Evolutionary conservation across 2,888 invertebrate species (phyloP).

Genomic region (Gastracanthus pulcherrimus): DNA sequence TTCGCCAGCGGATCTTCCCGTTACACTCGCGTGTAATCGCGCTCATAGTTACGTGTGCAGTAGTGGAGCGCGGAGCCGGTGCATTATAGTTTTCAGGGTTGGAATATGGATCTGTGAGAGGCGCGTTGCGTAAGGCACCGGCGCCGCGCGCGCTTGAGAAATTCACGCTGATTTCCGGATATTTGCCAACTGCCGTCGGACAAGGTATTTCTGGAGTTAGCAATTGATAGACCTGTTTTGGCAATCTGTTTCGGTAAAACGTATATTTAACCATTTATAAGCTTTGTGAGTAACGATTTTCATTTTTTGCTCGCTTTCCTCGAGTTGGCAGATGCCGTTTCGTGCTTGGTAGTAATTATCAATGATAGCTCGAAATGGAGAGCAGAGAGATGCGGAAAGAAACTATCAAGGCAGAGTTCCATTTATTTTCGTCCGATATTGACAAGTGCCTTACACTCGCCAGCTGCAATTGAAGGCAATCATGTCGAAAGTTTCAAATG

Average conservation of each 20-base stretch:
- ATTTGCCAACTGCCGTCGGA: not conserved
- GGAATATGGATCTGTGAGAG: too few species aligned
- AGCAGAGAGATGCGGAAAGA: not conserved
- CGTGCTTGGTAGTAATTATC: too few species aligned
- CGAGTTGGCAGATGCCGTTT: too few species aligned
- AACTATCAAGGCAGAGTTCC: not conserved
- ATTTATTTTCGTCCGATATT: slow-evolving; percentile 56
- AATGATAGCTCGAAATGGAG: too few species aligned
- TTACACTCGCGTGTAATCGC: not conserved
- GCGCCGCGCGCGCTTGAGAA: not conserved
- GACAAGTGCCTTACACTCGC: slow-evolving; percentile 57
- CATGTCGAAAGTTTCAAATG: slow-evolving; percentile 15
- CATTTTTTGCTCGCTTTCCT: too few species aligned
- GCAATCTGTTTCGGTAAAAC: too few species aligned
- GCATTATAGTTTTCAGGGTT: not conserved
- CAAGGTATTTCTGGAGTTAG: too few species aligned
- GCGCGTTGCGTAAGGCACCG: not conserved
- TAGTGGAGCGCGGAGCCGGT: not conserved
- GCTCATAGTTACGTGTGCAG: too few species aligned
- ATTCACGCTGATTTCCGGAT: slow-evolving; percentile 11
- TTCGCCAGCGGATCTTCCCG: not conserved
- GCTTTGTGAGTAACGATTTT: too few species aligned
- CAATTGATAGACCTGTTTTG: too few species aligned
- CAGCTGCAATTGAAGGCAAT: slow-evolving; percentile 13
- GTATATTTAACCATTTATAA: too few species aligned